A percentile compares a stretch with the other conserved stretches of the same genome.
phyloP scores from a whole-genome alignment of 2,113 vertebrate genomes.

The Amblyopsis rosae region DNA sequence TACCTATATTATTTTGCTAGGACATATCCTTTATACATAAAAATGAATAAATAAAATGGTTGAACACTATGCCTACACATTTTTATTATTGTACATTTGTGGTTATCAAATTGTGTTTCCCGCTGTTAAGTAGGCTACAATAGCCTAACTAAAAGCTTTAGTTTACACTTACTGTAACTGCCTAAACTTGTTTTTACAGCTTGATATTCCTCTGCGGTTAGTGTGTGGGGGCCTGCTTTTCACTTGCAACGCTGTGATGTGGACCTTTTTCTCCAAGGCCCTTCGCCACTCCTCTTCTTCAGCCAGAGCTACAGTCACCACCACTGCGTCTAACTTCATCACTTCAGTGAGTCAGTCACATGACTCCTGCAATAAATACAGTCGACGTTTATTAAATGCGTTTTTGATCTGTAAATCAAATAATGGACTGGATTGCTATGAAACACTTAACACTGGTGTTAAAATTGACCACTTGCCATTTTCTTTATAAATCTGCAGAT shows the following conservation, averaged over 20 bases:
- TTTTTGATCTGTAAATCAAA: too few relatives aligned
- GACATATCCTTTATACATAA: neutral
- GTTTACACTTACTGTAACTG: neutral
- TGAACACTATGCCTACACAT: too few relatives aligned
- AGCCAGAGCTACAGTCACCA: slow-evolving; percentile 85
- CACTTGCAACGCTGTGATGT: slow-evolving; percentile 86
- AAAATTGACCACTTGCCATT: too few relatives aligned
- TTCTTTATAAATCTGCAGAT: too few relatives aligned
- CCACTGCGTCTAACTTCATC: slow-evolving; percentile 88
- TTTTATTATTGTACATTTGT: too few relatives aligned
- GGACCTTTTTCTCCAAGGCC: slow-evolving; percentile 92
- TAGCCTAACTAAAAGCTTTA: neutral
- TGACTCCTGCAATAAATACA: neutral
- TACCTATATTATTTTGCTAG: neutral
- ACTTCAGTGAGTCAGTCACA: slow-evolving; percentile 81
- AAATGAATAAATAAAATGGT: too few relatives aligned
- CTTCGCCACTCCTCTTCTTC: slow-evolving; percentile 87
- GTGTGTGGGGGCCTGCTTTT: slow-evolving; percentile 78
- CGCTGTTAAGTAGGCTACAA: too few relatives aligned
- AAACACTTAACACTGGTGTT: too few relatives aligned
- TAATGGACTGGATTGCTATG: too few relatives aligned
- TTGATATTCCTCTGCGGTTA: slow-evolving; percentile 75
- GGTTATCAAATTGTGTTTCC: too few relatives aligned
- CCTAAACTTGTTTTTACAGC: slow-evolving; percentile 65
- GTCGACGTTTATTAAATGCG: neutral